Percentiles rank a stretch among this genome's conserved stretches.
These are phyloP conservation scores for Peromyscus leucopus DNA, from an alignment of 2,113 vertebrate genomes.

Conservation along the genomic window DNA sequence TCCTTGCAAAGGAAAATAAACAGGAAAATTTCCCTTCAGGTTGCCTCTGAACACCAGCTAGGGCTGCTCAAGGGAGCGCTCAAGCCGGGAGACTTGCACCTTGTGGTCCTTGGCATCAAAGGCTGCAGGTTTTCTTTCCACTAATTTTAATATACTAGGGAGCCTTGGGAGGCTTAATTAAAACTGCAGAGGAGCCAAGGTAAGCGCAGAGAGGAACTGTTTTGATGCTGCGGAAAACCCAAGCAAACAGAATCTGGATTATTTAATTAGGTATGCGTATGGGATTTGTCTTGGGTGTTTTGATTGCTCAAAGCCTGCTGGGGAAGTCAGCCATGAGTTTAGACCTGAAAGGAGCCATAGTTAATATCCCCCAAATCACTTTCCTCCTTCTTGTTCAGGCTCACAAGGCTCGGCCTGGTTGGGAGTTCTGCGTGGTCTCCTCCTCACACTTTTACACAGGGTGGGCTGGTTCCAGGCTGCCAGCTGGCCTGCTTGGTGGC, in stretches of 20 bases:
- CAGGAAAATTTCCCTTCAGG: not conserved
- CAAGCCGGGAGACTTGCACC: constrained; percentile 48
- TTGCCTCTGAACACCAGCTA: not conserved
- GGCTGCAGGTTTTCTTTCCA: constrained; percentile 68
- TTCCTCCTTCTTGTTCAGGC: constrained; percentile 15
- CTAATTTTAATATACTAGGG: constrained; percentile 73
- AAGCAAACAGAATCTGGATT: constrained; percentile 84
- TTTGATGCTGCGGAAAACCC: constrained; percentile 81
- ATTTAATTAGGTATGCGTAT: constrained; percentile 79
- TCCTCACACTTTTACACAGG: not conserved
- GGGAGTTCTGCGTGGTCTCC: not conserved
- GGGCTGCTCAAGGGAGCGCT: not conserved
- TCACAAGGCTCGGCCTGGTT: not conserved
- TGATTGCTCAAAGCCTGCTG: constrained; percentile 68
- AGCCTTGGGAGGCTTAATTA: constrained; percentile 84
- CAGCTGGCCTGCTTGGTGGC: not conserved
- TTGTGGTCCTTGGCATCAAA: constrained; percentile 74
- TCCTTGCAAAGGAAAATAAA: constrained; percentile 59
- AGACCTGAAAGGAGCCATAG: constrained; percentile 66
- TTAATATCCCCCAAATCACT: constrained; percentile 50
- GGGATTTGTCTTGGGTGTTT: constrained; percentile 83
- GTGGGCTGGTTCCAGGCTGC: not conserved
- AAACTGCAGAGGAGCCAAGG: constrained; percentile 82
- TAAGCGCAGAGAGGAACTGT: constrained; percentile 76
- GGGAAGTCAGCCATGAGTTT: constrained; percentile 67